Percentiles rank a stretch among this genome's conserved stretches.
These are phyloP conservation scores for Macrotus californicus DNA, from an alignment of 2,113 vertebrate species.

Conservation along the genomic window DNA sequence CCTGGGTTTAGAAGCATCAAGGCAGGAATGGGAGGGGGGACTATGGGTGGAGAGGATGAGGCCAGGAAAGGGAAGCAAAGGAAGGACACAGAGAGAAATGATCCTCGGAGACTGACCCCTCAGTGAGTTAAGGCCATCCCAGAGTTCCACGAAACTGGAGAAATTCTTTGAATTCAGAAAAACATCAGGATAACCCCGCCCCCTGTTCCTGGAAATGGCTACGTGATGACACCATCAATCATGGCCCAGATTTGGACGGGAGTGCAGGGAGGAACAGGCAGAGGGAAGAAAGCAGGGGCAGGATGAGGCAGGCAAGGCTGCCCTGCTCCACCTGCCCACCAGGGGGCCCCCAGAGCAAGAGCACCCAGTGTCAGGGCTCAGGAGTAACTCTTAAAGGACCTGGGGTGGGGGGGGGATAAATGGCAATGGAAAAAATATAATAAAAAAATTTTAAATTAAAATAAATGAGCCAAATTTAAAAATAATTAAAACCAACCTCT, in stretches of 20 bases:
- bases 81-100: background rate
- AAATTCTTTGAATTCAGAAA: conserved; percentile 38
- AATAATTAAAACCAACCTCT: no score
- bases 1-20: background rate
- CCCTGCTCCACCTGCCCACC: background rate
- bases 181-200: background rate
- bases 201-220: conserved; percentile 5
- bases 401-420: no score
- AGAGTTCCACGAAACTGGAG: background rate
- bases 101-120: background rate
- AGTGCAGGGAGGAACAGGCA: background rate
- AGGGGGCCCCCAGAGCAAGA: background rate
- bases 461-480: no score
- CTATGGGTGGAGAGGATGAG: background rate
- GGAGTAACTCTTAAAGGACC: background rate
- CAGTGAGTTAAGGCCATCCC: background rate
- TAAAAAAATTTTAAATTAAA: no score
- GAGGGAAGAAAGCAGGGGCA: background rate
- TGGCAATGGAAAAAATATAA: no score
- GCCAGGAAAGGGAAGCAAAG: background rate
- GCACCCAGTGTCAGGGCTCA: background rate
- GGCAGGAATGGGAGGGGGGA: background rate
- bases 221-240: background rate
- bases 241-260: background rate
- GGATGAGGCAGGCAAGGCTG: background rate